Base-by-base conservation (phyloP, 2,113 vertebrate species). In the Petroica traversi region DNA sequence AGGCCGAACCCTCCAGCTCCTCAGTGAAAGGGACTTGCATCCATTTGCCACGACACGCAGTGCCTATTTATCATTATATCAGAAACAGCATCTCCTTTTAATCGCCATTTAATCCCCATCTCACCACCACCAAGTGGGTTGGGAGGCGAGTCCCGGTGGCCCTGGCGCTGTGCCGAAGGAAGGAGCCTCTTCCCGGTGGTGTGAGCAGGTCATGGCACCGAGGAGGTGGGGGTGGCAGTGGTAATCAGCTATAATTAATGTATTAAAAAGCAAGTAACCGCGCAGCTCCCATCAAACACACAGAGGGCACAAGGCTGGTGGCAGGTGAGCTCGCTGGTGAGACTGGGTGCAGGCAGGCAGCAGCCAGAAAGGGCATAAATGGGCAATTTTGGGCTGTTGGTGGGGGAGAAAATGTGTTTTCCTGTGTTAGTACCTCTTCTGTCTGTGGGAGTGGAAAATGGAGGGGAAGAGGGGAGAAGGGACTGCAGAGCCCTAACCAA, bases 171-270 rank as follows among this genome's bases (percentile, higher is more conserved):
- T 63, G 75, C 83, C 8, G 2, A 33, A 11, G 67, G 73, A 72
- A 71, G 86, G 71, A 91, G 46, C 66, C 62, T 83, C 62, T 23
- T 61, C 72, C 74, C 4, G 16, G 55, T 1, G 19, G 40, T 40
- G 74, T 8, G 84, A 93, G 74, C 91, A 41, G 72, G 79, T 90
- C 63, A 12, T 10, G 17, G 85, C 94, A 84, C 64, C 29, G 79
- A 78, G 79, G 80, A 66, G 78, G 74, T 89, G 88, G 84, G 79
- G 85, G 91, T 75, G 92, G 81, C 92, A n/a, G 64, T 1, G 31
- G 24, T 66, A 79, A 83, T 92, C 89, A 88, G 82, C 83, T 81
- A 4, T 93, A 92, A 93, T 95, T 97, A 95, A 88, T 92, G 72
- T 55, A 75, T 95, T 97, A 91, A 95, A 91, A 77, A 93, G 89